Evolutionary conservation across 2,888 invertebrate species (phyloP), one percentile per base, ranked within the genome.

Genomic region (Limnephilus rhombicus): DNA sequence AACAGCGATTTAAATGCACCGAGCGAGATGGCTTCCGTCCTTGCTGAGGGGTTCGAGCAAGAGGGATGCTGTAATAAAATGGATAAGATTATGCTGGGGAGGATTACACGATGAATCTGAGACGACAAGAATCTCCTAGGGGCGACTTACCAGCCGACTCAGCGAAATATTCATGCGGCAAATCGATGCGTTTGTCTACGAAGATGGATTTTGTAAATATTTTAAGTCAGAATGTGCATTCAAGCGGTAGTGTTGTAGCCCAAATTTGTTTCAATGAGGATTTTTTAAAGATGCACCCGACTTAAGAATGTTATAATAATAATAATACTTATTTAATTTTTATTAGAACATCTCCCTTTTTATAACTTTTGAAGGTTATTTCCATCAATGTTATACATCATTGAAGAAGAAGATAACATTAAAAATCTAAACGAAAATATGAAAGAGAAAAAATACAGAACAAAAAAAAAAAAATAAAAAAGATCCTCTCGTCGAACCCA

Each of bases 31-130:
- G 18, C 80, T 41, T 49, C 85, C 53, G 45, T n/a, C 34, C 37
- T 15, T 13, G 68, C 15, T 12, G 9, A 11, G 41, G 18, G 37
- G 82, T 34, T 13, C 80, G 29, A 91, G 88, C 85, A 90, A 91
- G 89, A 90, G 86, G 80, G 80, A 92, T 90, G 91, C 82, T 85
- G 91, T 92, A 92, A 93, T 93, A 93, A 93, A 93, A 92, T 81
- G 92, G 92, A 93, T 92, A 91, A 92, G 93, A 93, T 93, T 93
- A 93, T 92, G 88, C 87, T 89, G 89, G 92, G 91, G 92, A 92
- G 92, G 92, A 90, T 92, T 92, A 92, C 91, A 90, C 81, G 91
- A 86, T 88, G 90, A 91, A 92, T 90, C 92, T 92, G 91, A 82
- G 91, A 86, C 81, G 83, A 82, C 85, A 91, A 91, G 88, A 90